Percentiles rank a stretch among this genome's conserved stretches.
Conservation (phyloP, 37 sponge, comb jelly and placozoan species). For the Aphrocallistes beatrix region DNA sequence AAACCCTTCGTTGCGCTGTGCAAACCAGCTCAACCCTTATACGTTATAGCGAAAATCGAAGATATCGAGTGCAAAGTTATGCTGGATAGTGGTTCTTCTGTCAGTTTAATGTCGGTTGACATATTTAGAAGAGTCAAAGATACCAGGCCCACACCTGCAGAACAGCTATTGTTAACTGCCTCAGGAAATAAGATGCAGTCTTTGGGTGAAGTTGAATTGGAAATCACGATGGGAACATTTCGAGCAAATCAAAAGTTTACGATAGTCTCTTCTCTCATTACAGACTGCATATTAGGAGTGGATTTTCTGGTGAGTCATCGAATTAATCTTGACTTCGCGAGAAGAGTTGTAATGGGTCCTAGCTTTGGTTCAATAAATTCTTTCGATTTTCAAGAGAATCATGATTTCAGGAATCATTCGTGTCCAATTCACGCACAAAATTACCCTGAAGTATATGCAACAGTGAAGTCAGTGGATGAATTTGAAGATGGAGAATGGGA, state of each 20-base stretch:
- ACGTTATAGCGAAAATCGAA: neutral
- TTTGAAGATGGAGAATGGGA: neutral
- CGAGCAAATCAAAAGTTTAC: neutral
- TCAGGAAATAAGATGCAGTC: neutral
- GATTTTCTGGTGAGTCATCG: conserved; percentile 8
- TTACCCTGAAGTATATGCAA: neutral
- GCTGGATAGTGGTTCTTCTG: conserved; percentile 5
- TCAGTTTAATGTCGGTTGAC: neutral
- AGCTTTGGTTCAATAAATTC: neutral
- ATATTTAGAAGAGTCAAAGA: neutral
- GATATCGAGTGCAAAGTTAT: neutral
- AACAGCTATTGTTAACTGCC: neutral
- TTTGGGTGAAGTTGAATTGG: neutral
- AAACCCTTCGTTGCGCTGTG: neutral
- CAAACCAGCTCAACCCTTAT: neutral
- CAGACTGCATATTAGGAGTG: neutral
- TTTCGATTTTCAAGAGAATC: neutral
- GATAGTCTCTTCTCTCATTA: neutral
- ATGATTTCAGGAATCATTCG: too few species aligned
- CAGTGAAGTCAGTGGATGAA: neutral
- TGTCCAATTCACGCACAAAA: too few species aligned
- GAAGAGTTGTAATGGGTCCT: neutral
- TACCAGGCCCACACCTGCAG: neutral
- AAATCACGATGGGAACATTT: neutral
- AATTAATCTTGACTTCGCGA: neutral